phyloP scores from a whole-genome alignment of 2,888 invertebrate genomes.

The Diadromus collaris region DNA sequence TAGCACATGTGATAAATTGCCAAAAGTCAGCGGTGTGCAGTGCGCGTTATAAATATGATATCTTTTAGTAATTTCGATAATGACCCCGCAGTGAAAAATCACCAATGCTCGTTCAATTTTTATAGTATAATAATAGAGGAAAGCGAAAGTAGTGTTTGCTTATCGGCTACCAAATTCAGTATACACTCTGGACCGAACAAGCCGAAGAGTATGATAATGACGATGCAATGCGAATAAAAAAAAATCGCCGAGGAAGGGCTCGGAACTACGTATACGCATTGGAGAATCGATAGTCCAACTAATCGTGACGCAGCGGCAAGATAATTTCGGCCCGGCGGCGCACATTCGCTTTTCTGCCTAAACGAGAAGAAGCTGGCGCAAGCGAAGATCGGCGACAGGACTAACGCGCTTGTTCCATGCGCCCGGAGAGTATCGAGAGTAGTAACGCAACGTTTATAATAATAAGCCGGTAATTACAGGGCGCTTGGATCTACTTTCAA shows the following conservation, averaged over 20 bases:
- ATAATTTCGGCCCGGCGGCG: conserved; percentile 56
- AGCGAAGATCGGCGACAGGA: conserved; percentile 39
- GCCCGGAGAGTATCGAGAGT: conserved; percentile 51
- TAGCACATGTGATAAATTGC: conserved; percentile 3
- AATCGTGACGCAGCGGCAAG: conserved; percentile 50
- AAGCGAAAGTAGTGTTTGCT: conserved; percentile 72
- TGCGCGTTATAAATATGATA: conserved; percentile 34
- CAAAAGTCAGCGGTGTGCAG: conserved; percentile 17
- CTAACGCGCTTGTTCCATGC: conserved; percentile 60
- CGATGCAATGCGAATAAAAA: conserved; percentile 46
- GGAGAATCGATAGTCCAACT: conserved; percentile 54
- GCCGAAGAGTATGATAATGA: conserved; percentile 46
- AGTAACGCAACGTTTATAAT: conserved; percentile 72
- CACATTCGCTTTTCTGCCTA: conserved; percentile 32
- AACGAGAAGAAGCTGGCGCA: conserved; percentile 38
- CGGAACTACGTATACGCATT: conserved; percentile 20
- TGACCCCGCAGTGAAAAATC: conserved; percentile 12
- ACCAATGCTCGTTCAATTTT: conserved; percentile 61
- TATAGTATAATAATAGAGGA: conserved; percentile 76
- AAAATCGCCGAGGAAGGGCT: conserved; percentile 23
- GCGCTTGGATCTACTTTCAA: conserved; percentile 48
- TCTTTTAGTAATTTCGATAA: conserved; percentile 41
- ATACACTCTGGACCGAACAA: conserved; percentile 30
- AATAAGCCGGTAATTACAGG: conserved; percentile 72
- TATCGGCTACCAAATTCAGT: conserved; percentile 69